Conservation (phyloP, 2,888 invertebrate genomes). For the Beris morrisii region DNA sequence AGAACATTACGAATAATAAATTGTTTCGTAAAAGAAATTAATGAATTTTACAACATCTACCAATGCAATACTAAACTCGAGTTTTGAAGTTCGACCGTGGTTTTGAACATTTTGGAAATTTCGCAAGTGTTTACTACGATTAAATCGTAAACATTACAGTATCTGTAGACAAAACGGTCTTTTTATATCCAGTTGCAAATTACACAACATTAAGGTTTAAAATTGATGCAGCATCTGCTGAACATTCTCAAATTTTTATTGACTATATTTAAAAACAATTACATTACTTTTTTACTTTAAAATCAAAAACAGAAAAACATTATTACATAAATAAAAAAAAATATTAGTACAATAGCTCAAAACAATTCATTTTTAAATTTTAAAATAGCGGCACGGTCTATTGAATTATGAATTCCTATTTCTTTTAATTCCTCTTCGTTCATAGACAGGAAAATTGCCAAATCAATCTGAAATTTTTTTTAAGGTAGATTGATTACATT, state of each 20-base stretch:
- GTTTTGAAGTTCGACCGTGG: too few species aligned
- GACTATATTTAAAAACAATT: neutral
- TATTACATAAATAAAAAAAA: neutral
- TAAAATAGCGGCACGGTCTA: constrained; percentile 6
- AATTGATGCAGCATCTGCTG: too few species aligned
- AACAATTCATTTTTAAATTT: constrained; percentile 9
- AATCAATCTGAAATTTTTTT: constrained; percentile 10
- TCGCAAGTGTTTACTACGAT: too few species aligned
- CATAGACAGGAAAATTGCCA: constrained; percentile 3
- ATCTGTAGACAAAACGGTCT: too few species aligned
- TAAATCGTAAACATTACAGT: too few species aligned
- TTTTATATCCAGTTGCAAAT: too few species aligned
- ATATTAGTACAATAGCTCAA: neutral
- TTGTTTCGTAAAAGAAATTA: too few species aligned
- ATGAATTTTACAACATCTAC: too few species aligned
- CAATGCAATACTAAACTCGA: too few species aligned
- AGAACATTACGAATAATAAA: too few species aligned
- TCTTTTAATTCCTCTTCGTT: constrained; percentile 6
- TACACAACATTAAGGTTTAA: too few species aligned
- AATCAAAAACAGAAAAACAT: neutral
- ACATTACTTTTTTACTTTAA: neutral
- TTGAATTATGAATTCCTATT: neutral
- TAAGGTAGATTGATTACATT: neutral
- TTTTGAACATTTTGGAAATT: too few species aligned
- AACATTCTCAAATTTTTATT: neutral